Percentiles rank a stretch among this genome's conserved stretches.
Conservation (phyloP, 2,888 invertebrate species). For the Dastarcus helophoroides region DNA sequence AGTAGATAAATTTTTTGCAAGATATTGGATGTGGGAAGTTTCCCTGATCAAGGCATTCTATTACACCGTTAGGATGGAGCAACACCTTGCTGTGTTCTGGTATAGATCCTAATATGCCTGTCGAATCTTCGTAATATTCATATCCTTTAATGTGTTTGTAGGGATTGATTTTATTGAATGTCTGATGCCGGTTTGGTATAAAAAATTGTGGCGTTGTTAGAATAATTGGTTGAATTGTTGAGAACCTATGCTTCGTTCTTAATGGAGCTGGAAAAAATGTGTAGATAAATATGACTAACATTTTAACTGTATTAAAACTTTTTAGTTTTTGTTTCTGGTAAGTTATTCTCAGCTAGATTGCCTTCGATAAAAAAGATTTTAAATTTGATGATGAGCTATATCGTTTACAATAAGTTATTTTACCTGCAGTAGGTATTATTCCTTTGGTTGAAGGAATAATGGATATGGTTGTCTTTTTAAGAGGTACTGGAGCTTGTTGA, state of each 20-base stretch:
- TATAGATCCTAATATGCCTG: slow-evolving; percentile 42
- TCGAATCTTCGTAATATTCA: slow-evolving; percentile 59
- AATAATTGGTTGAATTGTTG: slow-evolving; percentile 1
- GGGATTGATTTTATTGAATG: slow-evolving; percentile 5
- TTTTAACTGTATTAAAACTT: too few relatives aligned
- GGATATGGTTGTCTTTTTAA: slow-evolving; percentile 1
- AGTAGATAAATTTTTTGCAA: slow-evolving; percentile 85
- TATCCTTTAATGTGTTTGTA: slow-evolving; percentile 32
- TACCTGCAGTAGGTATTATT: too few relatives aligned
- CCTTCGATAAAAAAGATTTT: too few relatives aligned
- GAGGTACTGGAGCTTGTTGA: slow-evolving; percentile 25
- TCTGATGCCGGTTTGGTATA: neutral
- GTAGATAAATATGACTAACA: too few relatives aligned
- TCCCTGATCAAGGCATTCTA: slow-evolving; percentile 80
- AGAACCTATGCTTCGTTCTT: slow-evolving; percentile 1
- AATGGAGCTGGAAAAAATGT: slow-evolving; percentile 1
- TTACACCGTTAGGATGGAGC: slow-evolving; percentile 55
- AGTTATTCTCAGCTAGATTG: too few relatives aligned
- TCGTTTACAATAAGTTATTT: too few relatives aligned
- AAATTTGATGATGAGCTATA: too few relatives aligned
- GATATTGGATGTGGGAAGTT: slow-evolving; percentile 86
- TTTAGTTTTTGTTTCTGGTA: too few relatives aligned
- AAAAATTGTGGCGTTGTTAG: neutral
- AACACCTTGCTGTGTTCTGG: slow-evolving; percentile 49
- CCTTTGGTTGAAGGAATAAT: slow-evolving; percentile 7